These are phyloP conservation scores for Oryctolagus cuniculus DNA, from an alignment of 2,113 vertebrate genomes.

Conservation along the genomic window mOryCun1.1 NC_091451.1:23683001-23683500, in stretches of 20 bases:
- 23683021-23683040: neutral
- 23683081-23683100: no score
- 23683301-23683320: neutral
- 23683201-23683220: no score
- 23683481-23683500: neutral
- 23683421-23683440: neutral
- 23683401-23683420: conserved; percentile 24
- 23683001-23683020: no score
- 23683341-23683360: conserved; percentile 33
- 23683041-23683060: neutral
- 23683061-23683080: neutral
- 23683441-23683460: conserved; percentile 43
- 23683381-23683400: neutral
- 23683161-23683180: no score
- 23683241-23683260: no score
- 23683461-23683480: neutral
- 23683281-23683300: no score
- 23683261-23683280: no score
- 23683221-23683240: no score
- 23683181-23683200: no score
- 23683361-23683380: conserved; percentile 24
- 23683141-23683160: no score
- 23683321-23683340: neutral
- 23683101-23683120: no score
- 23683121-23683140: no score